phyloP scores from a whole-genome alignment of 1,140 invertebrate genomes.

The Lysiphlebus fabarum region DNA sequence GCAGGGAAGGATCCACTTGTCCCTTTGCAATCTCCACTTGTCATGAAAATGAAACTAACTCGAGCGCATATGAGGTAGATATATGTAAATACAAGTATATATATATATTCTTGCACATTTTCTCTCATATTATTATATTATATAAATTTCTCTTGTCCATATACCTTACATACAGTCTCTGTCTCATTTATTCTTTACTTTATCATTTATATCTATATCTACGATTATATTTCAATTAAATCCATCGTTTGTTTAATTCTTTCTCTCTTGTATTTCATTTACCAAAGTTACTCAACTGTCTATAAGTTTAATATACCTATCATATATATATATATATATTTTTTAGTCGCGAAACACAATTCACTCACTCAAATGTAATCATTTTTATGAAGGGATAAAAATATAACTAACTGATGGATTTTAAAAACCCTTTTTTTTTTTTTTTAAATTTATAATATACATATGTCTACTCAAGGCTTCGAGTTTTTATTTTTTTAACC shows the following conservation, averaged over 20 bases:
- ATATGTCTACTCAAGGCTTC: too few relatives aligned
- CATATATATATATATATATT: constrained; percentile 4
- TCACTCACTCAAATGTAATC: constrained; percentile 13
- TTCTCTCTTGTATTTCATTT: background rate
- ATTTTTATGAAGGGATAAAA: constrained; percentile 9
- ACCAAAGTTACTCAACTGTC: background rate
- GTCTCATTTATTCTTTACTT: background rate
- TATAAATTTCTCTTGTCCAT: too few relatives aligned
- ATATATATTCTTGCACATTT: background rate
- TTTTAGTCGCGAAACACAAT: constrained; percentile 20
- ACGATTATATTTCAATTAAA: constrained; percentile 35
- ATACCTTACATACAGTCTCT: too few relatives aligned
- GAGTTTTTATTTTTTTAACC: too few relatives aligned
- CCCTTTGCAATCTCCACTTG: too few relatives aligned
- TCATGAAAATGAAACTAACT: too few relatives aligned
- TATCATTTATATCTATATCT: constrained; percentile 18
- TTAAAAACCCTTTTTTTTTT: background rate
- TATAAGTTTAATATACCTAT: too few relatives aligned
- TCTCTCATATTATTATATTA: too few relatives aligned
- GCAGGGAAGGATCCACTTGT: too few relatives aligned
- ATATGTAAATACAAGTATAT: background rate
- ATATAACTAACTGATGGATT: constrained; percentile 14
- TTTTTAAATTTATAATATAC: too few relatives aligned
- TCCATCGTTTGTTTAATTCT: constrained; percentile 30
- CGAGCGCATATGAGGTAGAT: background rate